Evolutionary conservation across 1,140 invertebrate species (phyloP), one percentile per base, ranked within the genome.

Genomic region (Bicyclus anynana): DNA sequence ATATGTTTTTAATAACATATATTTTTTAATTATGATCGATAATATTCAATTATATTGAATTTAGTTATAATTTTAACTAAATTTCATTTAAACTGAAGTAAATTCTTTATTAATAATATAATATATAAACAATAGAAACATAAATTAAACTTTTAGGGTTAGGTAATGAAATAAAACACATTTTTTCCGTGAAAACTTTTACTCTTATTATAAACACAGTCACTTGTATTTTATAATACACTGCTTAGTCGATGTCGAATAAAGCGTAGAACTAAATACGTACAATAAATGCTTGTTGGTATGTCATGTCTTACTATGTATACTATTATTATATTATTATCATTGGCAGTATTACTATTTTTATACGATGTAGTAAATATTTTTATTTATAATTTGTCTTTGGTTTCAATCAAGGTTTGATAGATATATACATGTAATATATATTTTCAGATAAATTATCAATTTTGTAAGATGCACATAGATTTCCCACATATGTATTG

Each of bases 231-330:
- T 70, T 69, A 74, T 69, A 79, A 70, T 59, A 74, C 58, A 72
- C 47, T 17, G 51, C 53, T 64, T 74, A 52, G 23, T 42, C 64
- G 69, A 78, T 74, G 68, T 69, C 44, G 54, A 71, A 44, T 72
- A 72, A 77, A 77, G 62, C 67, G 66, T 71, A 74, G 9, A 60
- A 44, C 53, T 64, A 59, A 44, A 67, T 69, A 76, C 59, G 61
- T 70, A 72, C n/a, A 59, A 48, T 84, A 86, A 86, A 86, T 86
- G 83, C 83, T 77, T 78, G 62, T 77, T 71, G 78, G 78, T 77
- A 83, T 86, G 78, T 85, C 71, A 81, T 78, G 74, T 74, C 65
- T 67, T 68, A 69, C 55, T 49, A 50, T 50, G 63, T 55, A 62
- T 65, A 55, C 23, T 42, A 48, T 53, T 66, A 65, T 61, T 47